These are phyloP conservation scores for Catajapyx aquilonaris DNA, from an alignment of 1,140 invertebrate species.

Conservation along the genomic window DNA sequence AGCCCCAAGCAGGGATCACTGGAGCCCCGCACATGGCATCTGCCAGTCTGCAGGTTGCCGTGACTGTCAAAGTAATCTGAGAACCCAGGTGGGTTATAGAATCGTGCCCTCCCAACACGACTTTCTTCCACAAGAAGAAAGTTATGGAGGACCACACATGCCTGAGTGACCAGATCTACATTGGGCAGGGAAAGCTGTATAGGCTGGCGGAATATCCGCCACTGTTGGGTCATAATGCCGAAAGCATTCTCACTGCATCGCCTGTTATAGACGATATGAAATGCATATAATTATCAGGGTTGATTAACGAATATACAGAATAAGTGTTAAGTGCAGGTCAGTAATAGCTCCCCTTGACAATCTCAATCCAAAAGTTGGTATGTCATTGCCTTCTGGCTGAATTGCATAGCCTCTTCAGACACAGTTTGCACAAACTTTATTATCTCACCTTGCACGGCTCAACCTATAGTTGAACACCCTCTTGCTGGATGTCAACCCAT, in stretches of 20 bases:
- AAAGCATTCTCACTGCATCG: conserved; percentile 22
- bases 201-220: conserved; percentile 17
- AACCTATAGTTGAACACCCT: conserved; percentile 25
- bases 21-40: not conserved
- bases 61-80: not conserved
- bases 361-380: too few species aligned
- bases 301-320: too few species aligned
- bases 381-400: too few species aligned
- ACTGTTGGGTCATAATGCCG: conserved; percentile 21
- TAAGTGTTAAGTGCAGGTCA: too few species aligned
- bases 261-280: too few species aligned
- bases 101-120: not conserved
- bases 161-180: not conserved
- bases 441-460: conserved; percentile 16
- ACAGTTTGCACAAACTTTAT: too few species aligned
- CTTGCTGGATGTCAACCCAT: conserved; percentile 14
- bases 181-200: not conserved
- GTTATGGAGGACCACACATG: not conserved
- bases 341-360: too few species aligned
- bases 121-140: not conserved
- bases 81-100: not conserved
- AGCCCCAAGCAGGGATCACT: not conserved
- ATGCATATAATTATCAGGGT: too few species aligned
- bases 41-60: not conserved
- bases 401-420: too few species aligned